phyloP scores from a whole-genome alignment of 2,797 vertebrate species.

The Yasuhikotakia modesta region DNA sequence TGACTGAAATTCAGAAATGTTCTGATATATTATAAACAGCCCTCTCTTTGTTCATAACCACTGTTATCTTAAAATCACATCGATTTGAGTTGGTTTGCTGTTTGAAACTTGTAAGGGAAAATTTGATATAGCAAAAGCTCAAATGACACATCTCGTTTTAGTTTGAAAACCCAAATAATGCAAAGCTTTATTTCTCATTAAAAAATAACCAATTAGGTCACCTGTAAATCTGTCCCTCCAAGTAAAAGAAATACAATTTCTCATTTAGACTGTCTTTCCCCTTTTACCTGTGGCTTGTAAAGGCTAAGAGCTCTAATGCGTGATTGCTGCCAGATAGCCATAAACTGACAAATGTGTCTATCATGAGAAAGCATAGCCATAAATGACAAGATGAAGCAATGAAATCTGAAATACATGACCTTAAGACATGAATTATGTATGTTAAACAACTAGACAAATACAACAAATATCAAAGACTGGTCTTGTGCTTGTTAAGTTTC shows the following conservation, averaged over 20 bases:
- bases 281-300: conserved; percentile 17
- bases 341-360: conserved; percentile 44
- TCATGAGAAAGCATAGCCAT: conserved; percentile 60
- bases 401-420: conserved; percentile 64
- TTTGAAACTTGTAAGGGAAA: too few relatives aligned
- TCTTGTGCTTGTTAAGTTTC: conserved; percentile 47
- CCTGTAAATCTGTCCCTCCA: conserved; percentile 10
- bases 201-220: not conserved
- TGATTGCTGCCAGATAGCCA: too few relatives aligned
- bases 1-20: not conserved
- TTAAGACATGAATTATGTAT: conserved; percentile 66
- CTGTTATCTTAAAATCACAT: not conserved
- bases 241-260: not conserved
- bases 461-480: conserved; percentile 57
- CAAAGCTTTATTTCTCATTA: not conserved
- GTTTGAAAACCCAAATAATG: not conserved
- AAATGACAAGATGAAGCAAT: conserved; percentile 75
- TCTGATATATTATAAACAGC: not conserved
- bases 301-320: conserved; percentile 38
- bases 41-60: not conserved
- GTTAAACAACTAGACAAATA: conserved; percentile 62
- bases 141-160: not conserved
- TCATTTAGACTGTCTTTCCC: not conserved
- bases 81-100: not conserved
- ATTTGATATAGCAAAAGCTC: not conserved